Evolutionary conservation across 2,888 invertebrate genomes (phyloP).

Genomic region (Drosophila subsilvestris): DNA sequence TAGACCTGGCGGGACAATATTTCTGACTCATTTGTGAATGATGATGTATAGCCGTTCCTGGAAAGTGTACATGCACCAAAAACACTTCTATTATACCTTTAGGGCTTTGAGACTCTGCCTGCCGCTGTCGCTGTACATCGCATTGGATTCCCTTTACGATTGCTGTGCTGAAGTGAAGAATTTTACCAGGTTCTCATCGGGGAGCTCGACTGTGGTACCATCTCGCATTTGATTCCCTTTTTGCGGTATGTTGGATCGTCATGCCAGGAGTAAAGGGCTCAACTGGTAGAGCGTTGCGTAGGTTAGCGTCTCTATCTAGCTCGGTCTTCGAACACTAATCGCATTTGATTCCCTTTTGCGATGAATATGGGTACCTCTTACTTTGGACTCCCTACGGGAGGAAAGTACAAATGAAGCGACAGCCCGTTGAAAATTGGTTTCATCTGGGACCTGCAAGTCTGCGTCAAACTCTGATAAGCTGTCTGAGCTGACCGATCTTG

Average conservation of each 20-base stretch:
- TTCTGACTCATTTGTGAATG: constrained; percentile 16
- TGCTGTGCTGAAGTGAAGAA: constrained; percentile 30
- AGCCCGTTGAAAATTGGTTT: constrained; percentile 41
- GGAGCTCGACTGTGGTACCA: constrained; percentile 66
- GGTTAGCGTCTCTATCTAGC: constrained; percentile 49
- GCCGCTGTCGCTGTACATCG: constrained; percentile 72
- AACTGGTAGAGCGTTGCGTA: constrained; percentile 66
- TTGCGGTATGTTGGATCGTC: constrained; percentile 72
- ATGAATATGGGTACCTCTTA: constrained; percentile 54
- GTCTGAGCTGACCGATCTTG: constrained; percentile 22
- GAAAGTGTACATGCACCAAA: constrained; percentile 61
- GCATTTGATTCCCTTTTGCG: constrained; percentile 77
- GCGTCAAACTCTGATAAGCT: neutral
- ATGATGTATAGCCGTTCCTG: constrained; percentile 38
- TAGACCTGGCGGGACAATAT: constrained; percentile 20
- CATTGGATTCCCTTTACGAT: constrained; percentile 79
- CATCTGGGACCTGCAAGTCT: constrained; percentile 30
- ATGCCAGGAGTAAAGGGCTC: constrained; percentile 72
- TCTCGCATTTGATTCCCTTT: constrained; percentile 76
- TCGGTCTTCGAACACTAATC: constrained; percentile 73
- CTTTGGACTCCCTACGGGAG: constrained; percentile 41
- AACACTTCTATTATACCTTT: constrained; percentile 46
- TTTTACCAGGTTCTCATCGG: constrained; percentile 7
- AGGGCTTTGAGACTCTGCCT: constrained; percentile 28
- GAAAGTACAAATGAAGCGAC: constrained; percentile 40